phyloP scores from a whole-genome alignment of 2,797 vertebrate species.

The Falco cherrug region DNA sequence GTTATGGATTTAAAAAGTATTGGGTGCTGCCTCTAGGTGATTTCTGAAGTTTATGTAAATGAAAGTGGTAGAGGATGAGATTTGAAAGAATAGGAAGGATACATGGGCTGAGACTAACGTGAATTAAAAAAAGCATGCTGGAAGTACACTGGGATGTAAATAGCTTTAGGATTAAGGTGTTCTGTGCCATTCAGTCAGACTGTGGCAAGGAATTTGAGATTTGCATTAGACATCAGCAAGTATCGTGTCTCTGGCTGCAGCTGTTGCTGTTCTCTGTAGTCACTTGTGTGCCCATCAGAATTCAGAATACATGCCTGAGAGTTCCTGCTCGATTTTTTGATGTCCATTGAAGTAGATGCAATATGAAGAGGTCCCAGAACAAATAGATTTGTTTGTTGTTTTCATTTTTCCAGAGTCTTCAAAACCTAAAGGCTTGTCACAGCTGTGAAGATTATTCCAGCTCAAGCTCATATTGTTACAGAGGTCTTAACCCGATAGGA shows the following conservation, averaged over 20 bases:
- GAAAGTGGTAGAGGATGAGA: background rate
- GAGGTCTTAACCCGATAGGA: background rate
- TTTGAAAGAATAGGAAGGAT: background rate
- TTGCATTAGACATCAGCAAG: background rate
- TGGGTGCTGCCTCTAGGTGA: background rate
- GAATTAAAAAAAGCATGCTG: background rate
- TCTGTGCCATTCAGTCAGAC: background rate
- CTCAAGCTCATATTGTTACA: background rate
- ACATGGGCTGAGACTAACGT: fast-evolving
- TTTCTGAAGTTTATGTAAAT: background rate
- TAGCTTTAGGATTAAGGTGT: background rate
- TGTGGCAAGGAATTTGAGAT: background rate
- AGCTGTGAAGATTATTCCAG: background rate
- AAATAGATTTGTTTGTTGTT: background rate
- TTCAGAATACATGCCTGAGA: background rate
- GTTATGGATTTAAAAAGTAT: background rate
- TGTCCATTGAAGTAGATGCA: background rate
- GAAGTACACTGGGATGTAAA: background rate
- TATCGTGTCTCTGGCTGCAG: background rate
- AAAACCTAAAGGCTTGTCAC: background rate
- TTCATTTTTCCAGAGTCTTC: background rate
- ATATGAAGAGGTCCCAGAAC: background rate
- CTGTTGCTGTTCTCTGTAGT: background rate
- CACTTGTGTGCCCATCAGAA: background rate
- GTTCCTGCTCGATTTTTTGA: background rate